Evolutionary conservation across 2,797 vertebrate species (phyloP).

Genomic region (Malacoraja senta): DNA sequence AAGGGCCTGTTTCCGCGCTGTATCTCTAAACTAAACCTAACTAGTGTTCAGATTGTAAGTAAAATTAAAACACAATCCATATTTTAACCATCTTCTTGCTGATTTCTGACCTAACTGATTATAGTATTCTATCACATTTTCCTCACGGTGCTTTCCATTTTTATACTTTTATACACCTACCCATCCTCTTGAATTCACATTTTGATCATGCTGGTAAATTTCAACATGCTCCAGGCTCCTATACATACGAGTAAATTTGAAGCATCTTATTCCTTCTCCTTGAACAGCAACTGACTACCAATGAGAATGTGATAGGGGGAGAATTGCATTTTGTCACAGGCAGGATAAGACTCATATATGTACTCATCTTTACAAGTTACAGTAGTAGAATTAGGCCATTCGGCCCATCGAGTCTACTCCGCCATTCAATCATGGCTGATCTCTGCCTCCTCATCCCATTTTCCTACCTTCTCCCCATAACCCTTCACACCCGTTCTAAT

Average conservation of each 20-base stretch:
- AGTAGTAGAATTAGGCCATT: no score
- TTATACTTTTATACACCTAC: neutral
- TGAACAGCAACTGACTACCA: neutral
- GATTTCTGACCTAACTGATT: neutral
- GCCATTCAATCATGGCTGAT: no score
- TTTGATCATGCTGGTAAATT: conserved; percentile 25
- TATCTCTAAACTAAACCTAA: no score
- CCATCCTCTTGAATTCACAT: neutral
- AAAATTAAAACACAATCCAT: neutral
- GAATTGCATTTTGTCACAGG: conserved; percentile 18
- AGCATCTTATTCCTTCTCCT: conserved; percentile 1
- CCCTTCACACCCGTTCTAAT: no score
- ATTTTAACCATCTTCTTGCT: neutral
- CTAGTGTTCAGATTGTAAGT: neutral
- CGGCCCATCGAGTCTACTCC: no score
- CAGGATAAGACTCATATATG: neutral
- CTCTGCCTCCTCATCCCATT: no score
- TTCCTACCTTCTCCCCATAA: no score
- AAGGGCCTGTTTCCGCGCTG: no score
- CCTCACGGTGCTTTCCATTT: neutral
- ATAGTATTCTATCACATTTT: neutral
- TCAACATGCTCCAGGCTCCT: conserved; percentile 21
- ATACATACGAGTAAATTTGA: conserved; percentile 23
- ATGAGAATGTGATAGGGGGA: neutral
- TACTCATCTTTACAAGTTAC: neutral